These are phyloP conservation scores for Phrynocephalus forsythii DNA, from an alignment of 2,797 vertebrate species.

Conservation along the genomic window DNA sequence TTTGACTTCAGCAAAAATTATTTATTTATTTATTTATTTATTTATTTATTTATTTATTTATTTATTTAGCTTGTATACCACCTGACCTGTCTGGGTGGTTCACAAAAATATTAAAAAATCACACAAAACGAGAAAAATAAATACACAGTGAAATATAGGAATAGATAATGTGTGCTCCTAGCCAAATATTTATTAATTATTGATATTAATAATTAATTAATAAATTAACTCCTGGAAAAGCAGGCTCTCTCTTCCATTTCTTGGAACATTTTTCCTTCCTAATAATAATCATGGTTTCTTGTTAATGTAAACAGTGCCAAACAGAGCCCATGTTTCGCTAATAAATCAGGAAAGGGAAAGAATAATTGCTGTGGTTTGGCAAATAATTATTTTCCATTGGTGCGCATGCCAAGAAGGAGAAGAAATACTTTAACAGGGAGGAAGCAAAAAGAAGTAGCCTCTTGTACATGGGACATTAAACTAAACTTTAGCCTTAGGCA, in stretches of 20 bases:
- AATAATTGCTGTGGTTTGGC: not conserved
- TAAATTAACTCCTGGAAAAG: not conserved
- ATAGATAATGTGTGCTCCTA: not conserved
- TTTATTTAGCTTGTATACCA: too few species aligned
- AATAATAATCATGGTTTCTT: not conserved
- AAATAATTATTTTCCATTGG: not conserved
- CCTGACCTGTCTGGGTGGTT: too few species aligned
- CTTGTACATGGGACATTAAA: not conserved
- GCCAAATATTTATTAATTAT: too few species aligned
- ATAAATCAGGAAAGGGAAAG: not conserved
- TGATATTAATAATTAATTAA: not conserved
- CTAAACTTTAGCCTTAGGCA: not conserved
- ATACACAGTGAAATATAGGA: too few species aligned
- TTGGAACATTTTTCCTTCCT: not conserved
- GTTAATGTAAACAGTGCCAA: not conserved
- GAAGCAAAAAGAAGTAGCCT: not conserved
- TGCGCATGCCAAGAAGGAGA: not conserved
- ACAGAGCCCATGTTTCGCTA: not conserved
- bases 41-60: too few species aligned
- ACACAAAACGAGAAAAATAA: not conserved
- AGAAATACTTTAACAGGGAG: not conserved
- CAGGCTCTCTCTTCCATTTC: not conserved
- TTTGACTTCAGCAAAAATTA: not conserved
- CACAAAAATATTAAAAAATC: too few species aligned
- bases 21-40: too few species aligned